phyloP scores from a whole-genome alignment of 2,888 invertebrate genomes.

The Lasioglossum vierecki region DNA sequence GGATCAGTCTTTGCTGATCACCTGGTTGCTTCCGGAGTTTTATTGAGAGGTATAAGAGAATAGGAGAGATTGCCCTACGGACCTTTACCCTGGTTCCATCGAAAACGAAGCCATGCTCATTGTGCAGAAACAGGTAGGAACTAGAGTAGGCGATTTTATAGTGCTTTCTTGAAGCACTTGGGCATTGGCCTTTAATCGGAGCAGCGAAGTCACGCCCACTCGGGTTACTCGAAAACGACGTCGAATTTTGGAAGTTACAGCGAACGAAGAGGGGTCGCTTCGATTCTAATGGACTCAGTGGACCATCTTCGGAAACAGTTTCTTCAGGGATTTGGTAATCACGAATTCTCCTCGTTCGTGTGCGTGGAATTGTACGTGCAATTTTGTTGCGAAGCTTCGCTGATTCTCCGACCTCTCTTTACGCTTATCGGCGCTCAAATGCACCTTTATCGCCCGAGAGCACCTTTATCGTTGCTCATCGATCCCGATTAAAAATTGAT shows the following conservation, averaged over 20 bases:
- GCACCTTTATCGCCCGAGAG: no score
- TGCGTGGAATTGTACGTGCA: slow-evolving; percentile 30
- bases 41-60: no score
- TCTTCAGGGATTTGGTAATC: slow-evolving; percentile 70
- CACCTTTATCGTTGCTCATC: no score
- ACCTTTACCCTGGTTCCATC: neutral
- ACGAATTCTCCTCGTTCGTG: slow-evolving; percentile 7
- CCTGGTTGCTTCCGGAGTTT: neutral
- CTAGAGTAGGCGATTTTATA: neutral
- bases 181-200: neutral
- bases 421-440: neutral
- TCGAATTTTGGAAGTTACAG: neutral
- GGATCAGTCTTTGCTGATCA: neutral
- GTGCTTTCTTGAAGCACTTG: neutral
- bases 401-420: slow-evolving; percentile 4
- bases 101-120: neutral
- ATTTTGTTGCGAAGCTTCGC: slow-evolving; percentile 41
- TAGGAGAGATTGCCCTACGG: no score
- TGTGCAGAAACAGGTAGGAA: neutral
- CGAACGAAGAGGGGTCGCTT: neutral
- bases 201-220: neutral
- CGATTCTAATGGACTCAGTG: neutral
- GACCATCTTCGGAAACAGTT: slow-evolving; percentile 49
- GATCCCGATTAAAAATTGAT: neutral
- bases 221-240: neutral